Evolutionary conservation across 2,888 invertebrate species (phyloP), one percentile per base, ranked within the genome.

Genomic region (Drosophila birchii): DNA sequence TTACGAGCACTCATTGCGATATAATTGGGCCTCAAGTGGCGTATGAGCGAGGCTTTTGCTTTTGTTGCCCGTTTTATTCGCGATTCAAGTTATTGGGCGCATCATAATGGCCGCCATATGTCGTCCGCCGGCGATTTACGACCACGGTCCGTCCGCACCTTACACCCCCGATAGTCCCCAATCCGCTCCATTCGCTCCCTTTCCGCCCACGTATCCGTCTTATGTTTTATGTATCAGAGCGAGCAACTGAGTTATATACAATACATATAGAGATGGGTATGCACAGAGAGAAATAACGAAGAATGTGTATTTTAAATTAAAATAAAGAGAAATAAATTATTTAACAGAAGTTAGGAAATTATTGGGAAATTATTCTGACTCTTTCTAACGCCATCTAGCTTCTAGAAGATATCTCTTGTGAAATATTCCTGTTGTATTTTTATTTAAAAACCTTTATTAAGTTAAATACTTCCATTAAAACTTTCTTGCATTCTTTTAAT

Each of bases 211-310:
- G 63, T 62, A 60, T 56, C 29, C 18, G 34, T 78, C 89, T 88
- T 88, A 88, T 88, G 89, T 88, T 89, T 89, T 83, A 89, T 89
- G 89, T 89, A 89, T 89, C 78, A 83, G 70, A 78, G 85, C 77
- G 60, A 72, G 44, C 66, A 54, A 58, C 69, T 76, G 73, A 73
- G 72, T 72, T 73, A 55, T 73, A 49, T 72, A 58, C 43, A 59
- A n/a, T 32, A 57, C 51, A 43, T 34, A 55, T 26, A 11, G 29
- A 32, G 57, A 44, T 53, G 34, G 53, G 9, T 54, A 53, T 36
- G 51, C 51, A 53, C 34, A 16, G 1, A 16, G 16, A 53, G 36
- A 53, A 53, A 51, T 14, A 5, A 1, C 0, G n/a, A 4, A 1
- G 1, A n/a, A 4, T 4, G 1, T 14, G 5, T 0, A 18, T 32